Base-by-base conservation (phyloP, 2,888 invertebrate genomes). In the Gymnoscelis rufifasciata region DNA sequence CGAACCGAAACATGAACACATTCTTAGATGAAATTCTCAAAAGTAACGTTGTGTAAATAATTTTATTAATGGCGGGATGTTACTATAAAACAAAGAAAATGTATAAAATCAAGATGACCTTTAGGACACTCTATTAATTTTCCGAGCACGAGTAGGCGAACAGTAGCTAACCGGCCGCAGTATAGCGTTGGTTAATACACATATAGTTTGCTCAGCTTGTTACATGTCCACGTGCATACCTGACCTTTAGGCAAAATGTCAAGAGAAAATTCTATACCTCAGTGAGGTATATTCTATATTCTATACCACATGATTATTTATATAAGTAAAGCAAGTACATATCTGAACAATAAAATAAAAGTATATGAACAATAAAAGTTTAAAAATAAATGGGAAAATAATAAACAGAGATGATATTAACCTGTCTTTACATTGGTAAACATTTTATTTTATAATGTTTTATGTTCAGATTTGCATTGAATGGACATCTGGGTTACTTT, bases 221-320 rank as follows among this genome's bases (percentile, higher is more conserved):
- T 52, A 57, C 58, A 53, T 50, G 35, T 47, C 37, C 59, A 43
- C 49, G 56, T 63, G 57, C 50, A 54, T 51, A 19, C 45, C 15
- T 68, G 63, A 66, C 68, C 68, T 71, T 66, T 68, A 43, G 36
- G 51, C 47, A 62, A 19, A 68, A 68, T 66, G 62, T 41, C 62
- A 64, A 44, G 47, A 45, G 51, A 43, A 54, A 61, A 55, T 53
- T 61, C 47, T 38, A 62, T 56, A 54, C 53, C 56, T 43, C 36
- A 48, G 47, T 28, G 15, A 43, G 28, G n/a, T n/a, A n/a, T n/a
- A n/a, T n/a, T n/a, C n/a, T n/a, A n/a, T n/a, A n/a, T n/a, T n/a
- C n/a, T n/a, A n/a, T n/a, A n/a, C n/a, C n/a, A n/a, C 19, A 19
- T 19, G 2, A 19, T 5, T 19, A 19, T 19, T 19, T 2, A 2